Evolutionary conservation across 2,113 vertebrate species (phyloP).

Genomic region (Seriola dumerili): DNA sequence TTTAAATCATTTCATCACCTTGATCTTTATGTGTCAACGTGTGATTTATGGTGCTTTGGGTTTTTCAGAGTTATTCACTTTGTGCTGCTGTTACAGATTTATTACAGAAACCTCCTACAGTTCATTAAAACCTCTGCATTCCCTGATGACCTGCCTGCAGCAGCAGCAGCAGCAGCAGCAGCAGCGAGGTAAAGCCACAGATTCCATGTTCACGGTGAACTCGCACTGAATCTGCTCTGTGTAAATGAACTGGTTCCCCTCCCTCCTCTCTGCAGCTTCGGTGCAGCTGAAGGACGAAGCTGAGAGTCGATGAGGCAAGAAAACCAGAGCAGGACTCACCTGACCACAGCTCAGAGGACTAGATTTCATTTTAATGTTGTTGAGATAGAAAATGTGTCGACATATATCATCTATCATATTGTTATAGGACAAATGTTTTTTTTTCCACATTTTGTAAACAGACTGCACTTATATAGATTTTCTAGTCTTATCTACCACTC

Average conservation of each 20-base stretch:
- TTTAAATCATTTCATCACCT: too few species aligned
- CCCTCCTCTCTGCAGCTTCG: not conserved
- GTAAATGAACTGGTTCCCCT: not conserved
- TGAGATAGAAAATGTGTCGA: not conserved
- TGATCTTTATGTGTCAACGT: too few species aligned
- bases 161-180: too few species aligned
- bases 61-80: not conserved
- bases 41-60: too few species aligned
- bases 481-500: too few species aligned
- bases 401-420: too few species aligned
- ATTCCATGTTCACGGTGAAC: not conserved
- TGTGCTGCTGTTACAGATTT: slow-evolving; percentile 26
- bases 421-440: too few species aligned
- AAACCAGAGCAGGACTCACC: too few species aligned
- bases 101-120: slow-evolving; percentile 49
- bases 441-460: too few species aligned
- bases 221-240: too few species aligned
- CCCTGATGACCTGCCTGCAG: not conserved
- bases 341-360: not conserved
- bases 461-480: too few species aligned
- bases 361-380: not conserved
- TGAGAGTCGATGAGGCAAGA: too few species aligned
- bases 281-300: not conserved
- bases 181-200: not conserved
- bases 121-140: slow-evolving; percentile 24